Evolutionary conservation across 1,140 invertebrate genomes (phyloP), one percentile per base, ranked within the genome.

Genomic region (Mercenaria mercenaria): DNA sequence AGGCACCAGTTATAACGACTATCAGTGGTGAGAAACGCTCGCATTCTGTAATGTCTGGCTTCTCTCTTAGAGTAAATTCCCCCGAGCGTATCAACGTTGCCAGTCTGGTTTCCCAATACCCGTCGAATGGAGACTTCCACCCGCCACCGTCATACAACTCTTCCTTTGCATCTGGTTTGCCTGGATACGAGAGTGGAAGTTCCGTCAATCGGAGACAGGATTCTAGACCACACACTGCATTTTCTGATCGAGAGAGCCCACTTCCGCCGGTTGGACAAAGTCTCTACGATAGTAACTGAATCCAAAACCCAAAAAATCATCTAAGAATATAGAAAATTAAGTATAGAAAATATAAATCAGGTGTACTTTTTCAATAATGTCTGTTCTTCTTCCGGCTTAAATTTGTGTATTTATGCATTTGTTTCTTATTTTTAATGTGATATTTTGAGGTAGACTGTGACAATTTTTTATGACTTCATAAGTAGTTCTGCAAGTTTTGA

Each of bases 221-320:
- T 52, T 82, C 80, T 34, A 52, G 52, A 10, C 23, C 80, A 20
- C 32, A 61, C 32, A 18, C 59, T 37, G n/a, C 56, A n/a, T 0
- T 37, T n/a, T 26, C 34, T 13, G 80, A 43, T 4, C 23, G 80
- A 4, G 80, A 82, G n/a, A 82, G 80, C n/a, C 80, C 80, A 41
- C 37, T 82, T 8, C 52, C 80, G 0, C 80, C 80, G 8, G 80
- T 82, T n/a, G 37, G 59, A 11, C 20, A 47, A 8, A 77, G 37
- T 50, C n/a, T 79, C 10, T 56, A 79, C 13, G 20, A 79, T 15
- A 56, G 50, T 32, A 43, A 52, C 18, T 67, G 6, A n/a, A 32
- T 61, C 43, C n/a, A n/a, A n/a, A n/a, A n/a, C n/a, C n/a, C n/a
- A n/a, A n/a, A n/a, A n/a, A n/a, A n/a, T n/a, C n/a, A n/a, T n/a